Conservation (phyloP, 2,797 vertebrate species). For the Lithobates sylvaticus region DNA sequence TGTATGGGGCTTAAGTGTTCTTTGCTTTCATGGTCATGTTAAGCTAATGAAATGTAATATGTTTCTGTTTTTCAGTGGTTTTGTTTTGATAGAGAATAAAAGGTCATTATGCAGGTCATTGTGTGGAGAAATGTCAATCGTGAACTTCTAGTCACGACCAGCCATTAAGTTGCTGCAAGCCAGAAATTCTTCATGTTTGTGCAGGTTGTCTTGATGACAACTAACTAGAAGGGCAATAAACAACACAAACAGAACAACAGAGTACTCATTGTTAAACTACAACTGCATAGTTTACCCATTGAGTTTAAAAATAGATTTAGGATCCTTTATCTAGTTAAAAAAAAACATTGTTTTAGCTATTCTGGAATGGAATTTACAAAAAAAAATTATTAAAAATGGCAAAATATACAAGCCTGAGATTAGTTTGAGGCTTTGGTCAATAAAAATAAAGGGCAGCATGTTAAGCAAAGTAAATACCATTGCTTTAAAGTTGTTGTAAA, state of each 20-base stretch:
- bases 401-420: too few species aligned
- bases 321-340: not conserved
- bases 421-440: too few species aligned
- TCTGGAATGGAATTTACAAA: not conserved
- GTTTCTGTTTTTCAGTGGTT: constrained; percentile 20
- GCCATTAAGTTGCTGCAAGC: constrained; percentile 32
- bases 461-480: too few species aligned
- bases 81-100: constrained; percentile 36
- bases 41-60: constrained; percentile 26
- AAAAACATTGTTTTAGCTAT: not conserved
- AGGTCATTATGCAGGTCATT: constrained; percentile 49
- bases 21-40: constrained; percentile 11
- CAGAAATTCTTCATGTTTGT: constrained; percentile 11
- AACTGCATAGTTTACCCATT: not conserved
- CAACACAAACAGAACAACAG: constrained; percentile 28
- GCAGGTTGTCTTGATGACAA: constrained; percentile 38
- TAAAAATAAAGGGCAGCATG: too few species aligned
- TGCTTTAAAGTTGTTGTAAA: too few species aligned
- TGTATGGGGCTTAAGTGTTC: too few species aligned
- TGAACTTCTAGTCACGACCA: constrained; percentile 49
- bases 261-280: not conserved
- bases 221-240: constrained; percentile 36
- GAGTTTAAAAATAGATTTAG: not conserved
- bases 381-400: too few species aligned
- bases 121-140: constrained; percentile 45